Percentiles rank a stretch among this genome's conserved stretches.
Conservation (phyloP, 35 echinoderm and acorn worm species). For the Chiridota heheva region DNA sequence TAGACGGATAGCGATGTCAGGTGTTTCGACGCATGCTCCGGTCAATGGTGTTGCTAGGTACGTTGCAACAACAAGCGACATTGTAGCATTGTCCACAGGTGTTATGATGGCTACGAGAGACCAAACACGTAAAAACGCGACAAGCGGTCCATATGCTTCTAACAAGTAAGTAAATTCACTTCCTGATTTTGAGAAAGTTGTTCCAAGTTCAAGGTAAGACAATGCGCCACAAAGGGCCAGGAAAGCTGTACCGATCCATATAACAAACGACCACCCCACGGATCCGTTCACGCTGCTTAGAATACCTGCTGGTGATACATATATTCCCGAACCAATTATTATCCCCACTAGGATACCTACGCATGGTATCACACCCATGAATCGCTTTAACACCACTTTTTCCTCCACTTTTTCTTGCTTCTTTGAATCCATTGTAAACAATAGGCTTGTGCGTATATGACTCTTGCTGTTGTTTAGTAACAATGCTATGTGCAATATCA, state of each 20-base stretch:
- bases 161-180: slow-evolving; percentile 76
- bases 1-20: neutral
- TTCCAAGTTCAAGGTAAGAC: slow-evolving; percentile 68
- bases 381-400: slow-evolving; percentile 24
- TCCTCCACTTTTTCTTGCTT: slow-evolving; percentile 19
- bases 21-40: slow-evolving; percentile 28
- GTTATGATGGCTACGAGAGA: slow-evolving; percentile 52
- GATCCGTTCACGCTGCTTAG: slow-evolving; percentile 53
- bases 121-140: slow-evolving; percentile 66
- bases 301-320: slow-evolving; percentile 73
- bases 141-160: slow-evolving; percentile 47
- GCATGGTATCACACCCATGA: slow-evolving; percentile 11
- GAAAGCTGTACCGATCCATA: slow-evolving; percentile 66
- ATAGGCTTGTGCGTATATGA: no score
- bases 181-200: slow-evolving; percentile 67
- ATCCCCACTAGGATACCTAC: slow-evolving; percentile 40
- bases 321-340: slow-evolving; percentile 83
- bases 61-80: slow-evolving; percentile 35
- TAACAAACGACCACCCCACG: slow-evolving; percentile 58
- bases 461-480: no score
- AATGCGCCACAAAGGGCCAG: slow-evolving; percentile 52
- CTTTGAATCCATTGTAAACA: no score
- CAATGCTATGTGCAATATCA: no score
- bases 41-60: slow-evolving; percentile 61
- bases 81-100: slow-evolving; percentile 34